Evolutionary conservation across 1,140 invertebrate genomes (phyloP).

Genomic region (Spodoptera litura): DNA sequence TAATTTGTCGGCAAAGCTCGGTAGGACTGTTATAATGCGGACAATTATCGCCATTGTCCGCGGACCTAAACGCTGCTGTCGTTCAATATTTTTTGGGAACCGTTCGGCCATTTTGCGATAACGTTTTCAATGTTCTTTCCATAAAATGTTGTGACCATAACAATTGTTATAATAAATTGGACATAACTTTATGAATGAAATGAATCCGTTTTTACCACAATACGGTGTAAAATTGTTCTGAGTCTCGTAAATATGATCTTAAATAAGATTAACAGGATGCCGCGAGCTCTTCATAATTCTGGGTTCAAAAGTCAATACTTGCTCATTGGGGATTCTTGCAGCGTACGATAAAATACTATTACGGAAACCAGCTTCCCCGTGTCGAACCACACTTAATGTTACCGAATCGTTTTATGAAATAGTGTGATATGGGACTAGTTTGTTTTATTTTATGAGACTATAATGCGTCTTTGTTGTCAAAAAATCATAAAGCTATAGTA

Average conservation of each 20-base stretch:
- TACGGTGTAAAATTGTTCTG: not conserved
- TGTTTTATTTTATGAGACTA: not conserved
- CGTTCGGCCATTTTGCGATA: slow-evolving; percentile 16
- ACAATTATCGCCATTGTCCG: slow-evolving; percentile 34
- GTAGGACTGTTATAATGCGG: slow-evolving; percentile 34
- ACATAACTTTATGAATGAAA: not conserved
- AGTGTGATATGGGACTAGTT: not conserved
- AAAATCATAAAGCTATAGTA: too few relatives aligned
- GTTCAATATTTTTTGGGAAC: slow-evolving; percentile 25
- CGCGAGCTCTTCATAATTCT: slow-evolving; percentile 10
- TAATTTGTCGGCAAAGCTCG: slow-evolving; percentile 25
- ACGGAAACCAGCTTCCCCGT: slow-evolving; percentile 2
- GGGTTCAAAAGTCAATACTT: slow-evolving; percentile 25
- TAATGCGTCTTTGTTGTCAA: not conserved
- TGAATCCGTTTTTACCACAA: not conserved
- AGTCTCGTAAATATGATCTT: slow-evolving; percentile 11
- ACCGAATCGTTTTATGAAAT: slow-evolving; percentile 7
- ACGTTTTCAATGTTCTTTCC: slow-evolving; percentile 26
- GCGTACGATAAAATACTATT: slow-evolving; percentile 28
- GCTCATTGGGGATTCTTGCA: slow-evolving; percentile 12
- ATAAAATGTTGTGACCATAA: slow-evolving; percentile 9
- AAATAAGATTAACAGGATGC: slow-evolving; percentile 19
- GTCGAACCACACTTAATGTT: slow-evolving; percentile 20
- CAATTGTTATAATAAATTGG: not conserved
- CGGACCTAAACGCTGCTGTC: slow-evolving; percentile 2